phyloP scores from a whole-genome alignment of 2,113 vertebrate genomes.

The Columba livia region DNA sequence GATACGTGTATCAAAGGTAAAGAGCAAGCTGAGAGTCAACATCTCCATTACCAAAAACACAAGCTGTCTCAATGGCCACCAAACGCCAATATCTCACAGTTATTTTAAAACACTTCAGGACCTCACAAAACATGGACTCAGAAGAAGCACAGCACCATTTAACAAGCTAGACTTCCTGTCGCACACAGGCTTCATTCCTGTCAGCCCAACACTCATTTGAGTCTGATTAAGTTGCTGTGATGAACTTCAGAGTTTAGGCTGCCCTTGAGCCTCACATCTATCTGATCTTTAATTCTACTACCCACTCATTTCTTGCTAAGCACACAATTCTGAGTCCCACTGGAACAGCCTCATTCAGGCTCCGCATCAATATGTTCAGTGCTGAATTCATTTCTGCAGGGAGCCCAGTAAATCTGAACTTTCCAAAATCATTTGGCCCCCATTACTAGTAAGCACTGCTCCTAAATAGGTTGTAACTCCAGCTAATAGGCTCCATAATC shows the following conservation, averaged over 20 bases:
- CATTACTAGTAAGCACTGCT: conserved; percentile 82
- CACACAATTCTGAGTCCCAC: conserved; percentile 72
- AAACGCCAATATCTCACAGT: neutral
- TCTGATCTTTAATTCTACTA: conserved; percentile 74
- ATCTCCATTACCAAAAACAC: neutral
- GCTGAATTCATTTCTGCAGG: conserved; percentile 80
- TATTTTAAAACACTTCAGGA: neutral
- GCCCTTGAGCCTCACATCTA: conserved; percentile 74
- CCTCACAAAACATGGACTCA: neutral
- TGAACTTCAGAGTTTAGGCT: conserved; percentile 78
- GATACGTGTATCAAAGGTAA: neutral
- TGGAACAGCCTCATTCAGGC: conserved; percentile 59
- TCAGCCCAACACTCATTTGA: conserved; percentile 48
- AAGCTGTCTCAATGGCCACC: neutral
- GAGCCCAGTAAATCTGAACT: conserved; percentile 80
- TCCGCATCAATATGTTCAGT: conserved; percentile 75
- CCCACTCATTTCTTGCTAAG: conserved; percentile 72
- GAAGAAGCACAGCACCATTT: conserved; percentile 9
- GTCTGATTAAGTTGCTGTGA: conserved; percentile 77
- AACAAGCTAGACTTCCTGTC: conserved; percentile 58
- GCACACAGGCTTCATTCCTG: conserved; percentile 33
- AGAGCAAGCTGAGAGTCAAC: neutral
- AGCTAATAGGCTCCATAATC: conserved; percentile 82
- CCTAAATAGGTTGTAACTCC: conserved; percentile 84
- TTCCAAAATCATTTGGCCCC: conserved; percentile 86